Conservation (phyloP, 1,140 invertebrate genomes). For the Meloidogyne chitwoodi region DNA sequence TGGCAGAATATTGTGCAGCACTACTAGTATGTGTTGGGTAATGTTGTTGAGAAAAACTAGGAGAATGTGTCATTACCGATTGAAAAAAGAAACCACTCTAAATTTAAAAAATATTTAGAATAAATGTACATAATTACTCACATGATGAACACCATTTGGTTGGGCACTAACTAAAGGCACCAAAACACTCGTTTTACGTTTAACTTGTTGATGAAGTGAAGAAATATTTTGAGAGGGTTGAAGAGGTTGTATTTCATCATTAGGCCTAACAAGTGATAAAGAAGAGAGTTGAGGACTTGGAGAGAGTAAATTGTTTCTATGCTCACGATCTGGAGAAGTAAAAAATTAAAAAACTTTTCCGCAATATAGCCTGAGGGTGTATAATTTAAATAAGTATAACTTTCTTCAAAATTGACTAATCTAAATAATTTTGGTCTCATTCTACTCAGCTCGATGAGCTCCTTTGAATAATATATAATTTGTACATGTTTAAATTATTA, state of each 20-base stretch:
- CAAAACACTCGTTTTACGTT: conserved; percentile 49
- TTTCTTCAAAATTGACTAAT: conserved; percentile 45
- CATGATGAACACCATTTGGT: not conserved
- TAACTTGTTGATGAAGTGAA: not conserved
- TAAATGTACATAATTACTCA: not conserved
- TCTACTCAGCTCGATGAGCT: too few relatives aligned
- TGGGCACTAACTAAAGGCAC: conserved; percentile 44
- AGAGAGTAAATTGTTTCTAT: not conserved
- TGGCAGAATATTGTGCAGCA: not conserved
- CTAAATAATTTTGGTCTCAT: too few relatives aligned
- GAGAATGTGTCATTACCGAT: not conserved
- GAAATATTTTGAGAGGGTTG: not conserved
- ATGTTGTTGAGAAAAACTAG: not conserved
- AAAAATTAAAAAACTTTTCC: not conserved
- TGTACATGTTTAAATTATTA: too few relatives aligned
- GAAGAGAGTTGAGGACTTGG: conserved; percentile 33
- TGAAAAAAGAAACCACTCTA: not conserved
- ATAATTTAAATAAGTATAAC: conserved; percentile 24
- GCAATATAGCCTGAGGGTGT: too few relatives aligned
- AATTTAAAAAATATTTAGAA: not conserved
- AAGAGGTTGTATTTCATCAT: not conserved
- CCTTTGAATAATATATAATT: too few relatives aligned
- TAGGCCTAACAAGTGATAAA: conserved; percentile 34
- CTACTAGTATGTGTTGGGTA: not conserved
- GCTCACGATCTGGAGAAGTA: not conserved